These are phyloP conservation scores for Noctua comes DNA, from an alignment of 2,888 invertebrate species.

Conservation along the genomic window DNA sequence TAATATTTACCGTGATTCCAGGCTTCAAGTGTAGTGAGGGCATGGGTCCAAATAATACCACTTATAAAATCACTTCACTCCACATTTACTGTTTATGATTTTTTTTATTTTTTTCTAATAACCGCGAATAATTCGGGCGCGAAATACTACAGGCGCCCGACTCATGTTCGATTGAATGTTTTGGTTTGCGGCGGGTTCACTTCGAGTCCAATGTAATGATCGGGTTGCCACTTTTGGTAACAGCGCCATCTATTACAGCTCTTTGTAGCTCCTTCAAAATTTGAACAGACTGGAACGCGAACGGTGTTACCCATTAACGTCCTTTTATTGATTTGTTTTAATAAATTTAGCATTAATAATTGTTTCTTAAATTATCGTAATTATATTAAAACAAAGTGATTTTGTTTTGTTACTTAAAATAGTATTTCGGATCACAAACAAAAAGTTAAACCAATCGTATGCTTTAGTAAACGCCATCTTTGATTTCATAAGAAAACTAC, in stretches of 20 bases:
- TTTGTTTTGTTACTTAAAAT: neutral
- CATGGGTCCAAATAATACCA: conserved; percentile 78
- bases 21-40: conserved; percentile 88
- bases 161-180: conserved; percentile 86
- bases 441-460: neutral
- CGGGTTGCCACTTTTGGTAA: conserved; percentile 65
- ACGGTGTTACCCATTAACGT: neutral
- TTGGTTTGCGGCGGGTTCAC: conserved; percentile 73
- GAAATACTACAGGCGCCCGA: conserved; percentile 81
- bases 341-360: too few species aligned
- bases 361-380: rapidly evolving
- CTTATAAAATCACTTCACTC: conserved; percentile 78
- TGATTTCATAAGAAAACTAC: conserved; percentile 40
- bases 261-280: conserved; percentile 3
- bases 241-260: conserved; percentile 72
- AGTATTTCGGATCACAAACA: neutral
- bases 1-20: conserved; percentile 86
- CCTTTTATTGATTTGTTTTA: neutral
- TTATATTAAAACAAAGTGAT: too few species aligned
- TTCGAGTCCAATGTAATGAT: conserved; percentile 78
- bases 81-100: conserved; percentile 73
- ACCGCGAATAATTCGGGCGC: conserved; percentile 80
- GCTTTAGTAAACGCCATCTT: conserved; percentile 64
- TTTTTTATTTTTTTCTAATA: conserved; percentile 66
- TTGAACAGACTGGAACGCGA: conserved; percentile 17